Base-by-base conservation (phyloP, 2,888 invertebrate genomes). In the Apamea crenata region DNA sequence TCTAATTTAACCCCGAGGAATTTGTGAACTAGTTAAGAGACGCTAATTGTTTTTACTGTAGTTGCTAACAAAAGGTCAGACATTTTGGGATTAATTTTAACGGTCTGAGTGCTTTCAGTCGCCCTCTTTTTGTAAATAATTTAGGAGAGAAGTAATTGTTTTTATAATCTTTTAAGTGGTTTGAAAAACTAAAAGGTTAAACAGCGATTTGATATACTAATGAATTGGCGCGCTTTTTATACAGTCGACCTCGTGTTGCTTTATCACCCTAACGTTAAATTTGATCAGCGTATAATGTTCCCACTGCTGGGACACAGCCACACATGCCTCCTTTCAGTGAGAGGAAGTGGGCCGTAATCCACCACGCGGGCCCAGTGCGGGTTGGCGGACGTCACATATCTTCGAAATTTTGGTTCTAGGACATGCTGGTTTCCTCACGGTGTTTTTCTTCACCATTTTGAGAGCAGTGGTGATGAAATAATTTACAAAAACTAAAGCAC, bases 11-110 rank as follows among this genome's bases (percentile, higher is more conserved):
- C 25, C 25, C 4, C 12, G 10, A 36, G 29, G 8, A 56, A 32
- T 73, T 47, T 66, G 4, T 44, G 4, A 32, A 7, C 10, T n/a
- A 56, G 10, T 47, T 18, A 12, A 44, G 12, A 63, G 3, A 68
- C 56, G 14, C 1, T 79, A n/a, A 56, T 25, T 10, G 47, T 25
- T 59, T 56, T 25, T 32, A 36, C 7, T 47, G 25, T 36, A n/a
- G 18, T n/a, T 56, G 56, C 12, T 32, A n/a, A 1, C 29, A 12
- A 81, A 80, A 66, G 36, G 29, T 65, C 16, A 72, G 53, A 14
- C 16, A 29, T 72, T 73, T 73, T 59, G 36, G 2, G 36, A 36
- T 47, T 14, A 21, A 36, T 72, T 56, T 53, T 10, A 40, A 6
- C 2, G 5, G 6, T n/a, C 1, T 5, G 16, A 53, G 32, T n/a